A percentile compares a stretch with the other conserved stretches of the same genome.
Conservation (phyloP, 2,888 invertebrate genomes). For the Eupithecia abbreviata region DNA sequence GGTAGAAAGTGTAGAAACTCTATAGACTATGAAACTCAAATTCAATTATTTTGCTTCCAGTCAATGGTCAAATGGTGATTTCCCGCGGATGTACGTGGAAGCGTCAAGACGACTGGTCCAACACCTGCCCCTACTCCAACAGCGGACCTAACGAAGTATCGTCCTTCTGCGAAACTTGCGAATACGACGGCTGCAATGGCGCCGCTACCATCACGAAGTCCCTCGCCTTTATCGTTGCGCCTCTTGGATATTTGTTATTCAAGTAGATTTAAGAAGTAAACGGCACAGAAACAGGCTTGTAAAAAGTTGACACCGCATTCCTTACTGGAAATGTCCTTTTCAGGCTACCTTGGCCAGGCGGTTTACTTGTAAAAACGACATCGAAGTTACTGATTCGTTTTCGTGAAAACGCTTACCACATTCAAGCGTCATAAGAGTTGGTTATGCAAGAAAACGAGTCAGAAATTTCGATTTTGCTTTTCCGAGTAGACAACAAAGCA, state of each 20-base stretch:
- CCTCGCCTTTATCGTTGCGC: constrained; percentile 70
- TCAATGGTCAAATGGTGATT: constrained; percentile 77
- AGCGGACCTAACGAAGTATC: constrained; percentile 80
- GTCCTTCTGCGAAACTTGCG: constrained; percentile 87
- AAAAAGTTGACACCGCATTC: not conserved
- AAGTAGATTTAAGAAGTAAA: constrained; percentile 59
- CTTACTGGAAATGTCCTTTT: not conserved
- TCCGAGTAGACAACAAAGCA: not conserved
- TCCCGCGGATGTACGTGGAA: constrained; percentile 86
- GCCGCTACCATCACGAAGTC: constrained; percentile 77
- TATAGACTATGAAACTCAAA: not conserved
- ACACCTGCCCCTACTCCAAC: constrained; percentile 76
- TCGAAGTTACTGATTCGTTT: too few relatives aligned
- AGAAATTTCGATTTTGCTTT: too few relatives aligned
- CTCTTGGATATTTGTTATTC: constrained; percentile 70
- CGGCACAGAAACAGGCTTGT: constrained; percentile 20
- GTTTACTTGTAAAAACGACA: too few relatives aligned
- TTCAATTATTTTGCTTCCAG: constrained; percentile 62
- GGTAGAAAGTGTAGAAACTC: too few relatives aligned
- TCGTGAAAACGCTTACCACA: too few relatives aligned
- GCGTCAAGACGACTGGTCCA: constrained; percentile 79
- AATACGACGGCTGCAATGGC: constrained; percentile 87
- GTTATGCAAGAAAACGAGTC: too few relatives aligned
- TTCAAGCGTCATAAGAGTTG: too few relatives aligned
- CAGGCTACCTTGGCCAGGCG: not conserved